phyloP scores from a whole-genome alignment of 2,113 vertebrate genomes.

The Thunnus maccoyii region DNA sequence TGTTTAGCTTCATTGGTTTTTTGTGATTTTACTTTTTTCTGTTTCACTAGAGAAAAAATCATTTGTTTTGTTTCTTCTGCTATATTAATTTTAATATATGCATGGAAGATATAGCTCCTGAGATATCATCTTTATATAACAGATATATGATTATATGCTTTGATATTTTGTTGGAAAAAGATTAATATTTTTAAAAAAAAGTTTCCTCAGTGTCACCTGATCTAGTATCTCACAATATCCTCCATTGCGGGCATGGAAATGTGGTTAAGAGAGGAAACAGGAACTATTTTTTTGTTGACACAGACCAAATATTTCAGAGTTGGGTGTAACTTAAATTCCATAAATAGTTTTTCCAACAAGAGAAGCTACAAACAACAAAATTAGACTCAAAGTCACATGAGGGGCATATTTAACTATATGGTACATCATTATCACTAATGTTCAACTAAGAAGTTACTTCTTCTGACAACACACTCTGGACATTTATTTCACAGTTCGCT shows the following conservation, averaged over 20 bases:
- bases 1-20: background rate
- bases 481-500: conserved; percentile 12
- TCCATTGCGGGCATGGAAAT: background rate
- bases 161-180: background rate
- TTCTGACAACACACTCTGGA: background rate
- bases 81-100: background rate
- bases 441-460: conserved; percentile 3
- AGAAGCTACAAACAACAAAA: background rate
- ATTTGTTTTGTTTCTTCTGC: background rate
- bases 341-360: background rate
- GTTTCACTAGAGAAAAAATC: background rate
- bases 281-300: conserved; percentile 53
- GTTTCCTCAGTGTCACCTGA: conserved; percentile 12
- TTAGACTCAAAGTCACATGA: background rate
- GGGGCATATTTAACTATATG: background rate
- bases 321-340: conserved; percentile 9
- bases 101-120: background rate
- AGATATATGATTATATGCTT: background rate
- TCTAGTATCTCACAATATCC: conserved; percentile 20
- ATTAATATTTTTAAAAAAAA: background rate
- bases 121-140: background rate
- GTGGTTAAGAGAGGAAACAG: conserved; percentile 38
- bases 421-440: background rate
- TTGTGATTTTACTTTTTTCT: background rate
- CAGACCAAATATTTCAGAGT: background rate